Base-by-base conservation (phyloP, 92 coral and sea anemone genomes). In the Virgularia gustaviana region DNA sequence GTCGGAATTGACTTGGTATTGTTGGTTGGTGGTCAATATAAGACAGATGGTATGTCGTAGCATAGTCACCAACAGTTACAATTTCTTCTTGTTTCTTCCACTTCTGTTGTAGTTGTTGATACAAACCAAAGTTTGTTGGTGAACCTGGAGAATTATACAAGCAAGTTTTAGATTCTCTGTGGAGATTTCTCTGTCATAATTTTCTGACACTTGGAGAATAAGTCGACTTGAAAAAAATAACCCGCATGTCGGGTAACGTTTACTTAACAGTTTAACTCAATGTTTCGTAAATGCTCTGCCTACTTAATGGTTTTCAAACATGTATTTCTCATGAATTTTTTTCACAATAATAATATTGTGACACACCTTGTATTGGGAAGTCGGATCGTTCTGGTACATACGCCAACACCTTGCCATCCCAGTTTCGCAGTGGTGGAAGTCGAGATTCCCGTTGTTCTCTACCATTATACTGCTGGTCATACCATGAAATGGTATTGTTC, bases 311-410 rank as follows among this genome's bases (percentile, higher is more conserved):
- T n/a, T n/a, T n/a, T n/a, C n/a, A n/a, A n/a, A n/a, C n/a, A n/a
- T n/a, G n/a, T n/a, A n/a, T n/a, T n/a, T n/a, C n/a, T n/a, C n/a
- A n/a, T n/a, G n/a, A n/a, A n/a, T n/a, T n/a, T n/a, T n/a, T n/a
- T n/a, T n/a, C n/a, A n/a, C n/a, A n/a, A n/a, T n/a, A n/a, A n/a
- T 11, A 9, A 51, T 33, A 39, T n/a, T n/a, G n/a, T n/a, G 20
- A 4, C 41, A 24, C 31, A 91, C 99, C 99, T 94, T 86, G 88
- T 18, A 81, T 66, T 11, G 99, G 99, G 42, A 66, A 88, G 49
- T 94, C 99, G 36, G 99, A 94, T 68, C 81, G 84, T 52, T 94
- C 99, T 33, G 99, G 96, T 47, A 81, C 94, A 91, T 96, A 94
- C 6, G 91, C 91, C 49, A 94, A 61, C 49, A 83, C 83, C 42